Base-by-base conservation (phyloP, 1,140 invertebrate species). In the Drosophila tropicalis region DNA sequence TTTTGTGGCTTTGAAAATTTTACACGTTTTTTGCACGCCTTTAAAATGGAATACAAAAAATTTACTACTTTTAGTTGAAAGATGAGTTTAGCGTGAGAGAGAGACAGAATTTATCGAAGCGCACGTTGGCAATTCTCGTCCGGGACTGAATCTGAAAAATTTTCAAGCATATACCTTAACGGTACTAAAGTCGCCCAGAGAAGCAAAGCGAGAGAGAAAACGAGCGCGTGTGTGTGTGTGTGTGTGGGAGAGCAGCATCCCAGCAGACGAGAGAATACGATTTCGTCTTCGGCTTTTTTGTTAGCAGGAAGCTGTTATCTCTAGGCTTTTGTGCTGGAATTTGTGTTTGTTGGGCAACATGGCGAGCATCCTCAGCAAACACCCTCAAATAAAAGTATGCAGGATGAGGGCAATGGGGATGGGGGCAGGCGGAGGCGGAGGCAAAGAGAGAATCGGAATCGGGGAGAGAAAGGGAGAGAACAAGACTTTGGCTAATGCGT, bases 51-150 rank as follows among this genome's bases (percentile, higher is more conserved):
- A 13, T 57, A 19, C 15, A 47, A 51, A 51, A 51, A 51, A 51
- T 17, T 19, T 22, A 19, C 29, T 57, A 34, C 55, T 57, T 32
- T 57, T 34, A 51, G 7, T 19, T 29, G 29, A 29, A 22, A 10
- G 15, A 22, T 22, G 44, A 51, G 44, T 22, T 22, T 12, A 22
- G 44, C 44, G 44, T 55, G 36, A 29, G 54, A 44, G 34, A 54
- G 34, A 60, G 51, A 34, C 12, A 13, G 10, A 19, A 61, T 5
- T 36, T 19, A 47, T 17, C 19, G 51, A 29, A 89, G 84, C 84
- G 83, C 83, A 89, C 84, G 83, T 87, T 89, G 72, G 80, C 70
- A 87, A 90, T 90, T 90, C 87, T 90, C 86, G 80, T 90, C 86
- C 86, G 86, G 86, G 86, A 90, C 86, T 90, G 82, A 90, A 86